A percentile compares a stretch with the other conserved stretches of the same genome.
Conservation (phyloP, 2,113 vertebrate species). For the Lepus europaeus region DNA sequence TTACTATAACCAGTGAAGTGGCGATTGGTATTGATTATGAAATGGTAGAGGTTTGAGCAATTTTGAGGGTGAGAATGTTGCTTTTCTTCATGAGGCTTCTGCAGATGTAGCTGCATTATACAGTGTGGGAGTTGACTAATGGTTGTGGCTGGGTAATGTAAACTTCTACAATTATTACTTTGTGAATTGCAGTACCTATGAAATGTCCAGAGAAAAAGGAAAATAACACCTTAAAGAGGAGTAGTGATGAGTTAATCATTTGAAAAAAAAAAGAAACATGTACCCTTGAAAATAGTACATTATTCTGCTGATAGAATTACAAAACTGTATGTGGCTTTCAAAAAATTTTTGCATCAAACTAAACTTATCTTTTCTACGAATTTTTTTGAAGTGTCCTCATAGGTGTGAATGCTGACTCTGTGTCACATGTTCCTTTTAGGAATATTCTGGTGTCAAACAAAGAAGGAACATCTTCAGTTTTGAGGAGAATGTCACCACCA, state of each 20-base stretch:
- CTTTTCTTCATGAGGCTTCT: no score
- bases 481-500: background rate
- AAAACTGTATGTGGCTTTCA: no score
- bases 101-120: no score
- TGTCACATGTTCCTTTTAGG: background rate
- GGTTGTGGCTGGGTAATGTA: no score
- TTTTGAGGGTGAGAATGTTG: no score
- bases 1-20: background rate
- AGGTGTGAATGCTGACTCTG: background rate
- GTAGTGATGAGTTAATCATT: background rate
- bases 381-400: no score
- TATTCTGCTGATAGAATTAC: background rate
- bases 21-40: no score
- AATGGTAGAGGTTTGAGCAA: no score
- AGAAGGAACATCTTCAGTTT: background rate
- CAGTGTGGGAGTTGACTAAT: no score
- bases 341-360: no score
- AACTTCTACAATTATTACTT: background rate
- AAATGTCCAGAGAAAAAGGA: background rate
- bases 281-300: background rate
- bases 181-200: background rate
- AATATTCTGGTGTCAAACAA: background rate
- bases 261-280: background rate
- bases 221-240: background rate
- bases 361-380: no score